These are phyloP conservation scores for Myrmecobius fasciatus DNA, from an alignment of 2,113 vertebrate genomes.

Conservation along the genomic window DNA sequence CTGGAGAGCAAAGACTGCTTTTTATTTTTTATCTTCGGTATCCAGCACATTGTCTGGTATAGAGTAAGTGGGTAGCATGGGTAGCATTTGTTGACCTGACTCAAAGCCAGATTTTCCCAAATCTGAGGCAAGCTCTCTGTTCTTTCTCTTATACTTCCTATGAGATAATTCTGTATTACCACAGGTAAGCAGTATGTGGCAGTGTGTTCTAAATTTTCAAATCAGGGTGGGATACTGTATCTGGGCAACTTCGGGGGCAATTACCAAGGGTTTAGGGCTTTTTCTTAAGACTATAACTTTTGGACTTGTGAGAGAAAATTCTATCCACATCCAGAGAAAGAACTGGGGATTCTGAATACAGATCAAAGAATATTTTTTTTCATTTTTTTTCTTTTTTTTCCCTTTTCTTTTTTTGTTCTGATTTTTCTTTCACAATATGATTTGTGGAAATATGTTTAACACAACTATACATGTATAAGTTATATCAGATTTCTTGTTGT, in stretches of 20 bases:
- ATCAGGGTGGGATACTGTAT: neutral
- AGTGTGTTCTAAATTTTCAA: neutral
- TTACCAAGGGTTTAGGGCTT: neutral
- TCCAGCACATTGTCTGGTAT: neutral
- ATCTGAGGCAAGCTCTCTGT: neutral
- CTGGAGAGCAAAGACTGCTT: neutral
- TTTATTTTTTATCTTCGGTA: neutral
- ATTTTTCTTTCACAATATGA: no score
- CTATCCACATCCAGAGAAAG: no score
- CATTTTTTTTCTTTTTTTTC: no score
- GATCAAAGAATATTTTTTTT: no score
- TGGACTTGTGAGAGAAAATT: neutral
- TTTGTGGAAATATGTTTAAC: no score
- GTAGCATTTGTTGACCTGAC: neutral
- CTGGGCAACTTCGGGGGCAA: neutral
- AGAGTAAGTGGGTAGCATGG: neutral
- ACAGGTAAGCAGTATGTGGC: neutral
- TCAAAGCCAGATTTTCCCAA: neutral
- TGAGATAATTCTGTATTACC: neutral
- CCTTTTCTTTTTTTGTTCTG: no score
- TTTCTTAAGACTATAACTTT: neutral
- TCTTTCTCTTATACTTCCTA: neutral
- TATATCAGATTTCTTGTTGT: no score
- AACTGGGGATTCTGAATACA: no score
- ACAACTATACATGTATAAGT: no score